Evolutionary conservation across 2,113 vertebrate genomes (phyloP).

Genomic region (Cariama cristata): DNA sequence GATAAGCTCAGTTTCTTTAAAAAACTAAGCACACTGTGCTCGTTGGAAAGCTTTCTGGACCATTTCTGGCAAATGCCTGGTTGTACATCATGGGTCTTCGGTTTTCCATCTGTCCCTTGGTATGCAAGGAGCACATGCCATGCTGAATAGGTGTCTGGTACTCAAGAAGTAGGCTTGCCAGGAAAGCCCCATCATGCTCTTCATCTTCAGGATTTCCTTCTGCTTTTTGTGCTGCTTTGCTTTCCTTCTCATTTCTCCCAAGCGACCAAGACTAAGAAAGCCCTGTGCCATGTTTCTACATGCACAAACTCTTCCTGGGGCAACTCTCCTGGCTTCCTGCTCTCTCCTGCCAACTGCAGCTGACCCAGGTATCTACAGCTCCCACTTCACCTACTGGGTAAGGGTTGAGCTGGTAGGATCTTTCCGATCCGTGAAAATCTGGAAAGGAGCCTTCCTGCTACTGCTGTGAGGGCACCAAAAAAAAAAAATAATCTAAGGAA

Average conservation of each 20-base stretch:
- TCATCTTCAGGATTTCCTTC: background rate
- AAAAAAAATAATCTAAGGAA: background rate
- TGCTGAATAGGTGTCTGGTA: background rate
- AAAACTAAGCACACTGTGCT: rapidly evolving
- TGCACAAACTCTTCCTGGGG: background rate
- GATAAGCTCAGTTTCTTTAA: background rate
- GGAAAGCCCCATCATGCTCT: background rate
- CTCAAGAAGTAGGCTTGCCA: background rate
- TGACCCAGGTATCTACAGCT: background rate
- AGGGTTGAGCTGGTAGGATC: background rate
- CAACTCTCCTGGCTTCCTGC: background rate
- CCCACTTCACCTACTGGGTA: background rate
- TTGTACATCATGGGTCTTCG: rapidly evolving
- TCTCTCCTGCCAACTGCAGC: background rate
- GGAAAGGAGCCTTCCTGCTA: background rate
- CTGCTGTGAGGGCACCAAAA: background rate
- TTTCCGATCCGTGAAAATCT: background rate
- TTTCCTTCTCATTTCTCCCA: background rate
- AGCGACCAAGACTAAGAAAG: background rate
- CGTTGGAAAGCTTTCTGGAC: background rate
- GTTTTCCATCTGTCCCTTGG: background rate
- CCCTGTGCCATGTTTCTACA: background rate
- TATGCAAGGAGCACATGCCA: background rate
- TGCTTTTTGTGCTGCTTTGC: background rate
- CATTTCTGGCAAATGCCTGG: background rate